These are phyloP conservation scores for Sialia sialis DNA, from an alignment of 2,113 vertebrate species.

Conservation along the genomic window DNA sequence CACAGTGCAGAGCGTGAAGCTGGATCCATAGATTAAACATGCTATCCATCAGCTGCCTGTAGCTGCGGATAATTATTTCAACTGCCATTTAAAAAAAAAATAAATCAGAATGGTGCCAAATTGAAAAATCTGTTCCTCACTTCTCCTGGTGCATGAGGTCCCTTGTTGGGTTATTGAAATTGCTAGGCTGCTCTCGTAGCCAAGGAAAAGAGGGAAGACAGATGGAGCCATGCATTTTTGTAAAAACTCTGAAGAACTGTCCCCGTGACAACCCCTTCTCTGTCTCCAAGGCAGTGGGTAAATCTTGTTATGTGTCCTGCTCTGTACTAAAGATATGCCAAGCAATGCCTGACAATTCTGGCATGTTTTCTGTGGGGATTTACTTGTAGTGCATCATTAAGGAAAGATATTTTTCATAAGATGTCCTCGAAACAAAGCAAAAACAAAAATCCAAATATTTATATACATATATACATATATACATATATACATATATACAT, in stretches of 20 bases:
- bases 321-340: slow-evolving; percentile 69
- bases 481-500: background rate
- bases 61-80: slow-evolving; percentile 66
- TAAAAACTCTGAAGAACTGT: slow-evolving; percentile 70
- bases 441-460: background rate
- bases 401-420: slow-evolving; percentile 14
- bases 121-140: slow-evolving; percentile 78
- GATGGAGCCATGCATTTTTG: slow-evolving; percentile 74
- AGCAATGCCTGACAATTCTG: slow-evolving; percentile 51
- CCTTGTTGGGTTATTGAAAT: slow-evolving; percentile 74
- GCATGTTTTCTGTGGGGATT: slow-evolving; percentile 48
- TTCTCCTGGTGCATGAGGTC: slow-evolving; percentile 69
- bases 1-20: slow-evolving; percentile 5
- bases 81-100: slow-evolving; percentile 63
- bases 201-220: slow-evolving; percentile 73
- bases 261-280: slow-evolving; percentile 65
- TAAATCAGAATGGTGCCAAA: slow-evolving; percentile 72
- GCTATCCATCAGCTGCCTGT: slow-evolving; percentile 51
- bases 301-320: slow-evolving; percentile 62
- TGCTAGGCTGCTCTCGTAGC: slow-evolving; percentile 70
- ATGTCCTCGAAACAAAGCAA: background rate
- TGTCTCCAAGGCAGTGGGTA: slow-evolving; percentile 48
- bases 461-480: background rate
- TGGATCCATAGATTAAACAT: slow-evolving; percentile 56
- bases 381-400: slow-evolving; percentile 25